Evolutionary conservation across 2,888 invertebrate species (phyloP).

Genomic region (Darwinula stevensoni): DNA sequence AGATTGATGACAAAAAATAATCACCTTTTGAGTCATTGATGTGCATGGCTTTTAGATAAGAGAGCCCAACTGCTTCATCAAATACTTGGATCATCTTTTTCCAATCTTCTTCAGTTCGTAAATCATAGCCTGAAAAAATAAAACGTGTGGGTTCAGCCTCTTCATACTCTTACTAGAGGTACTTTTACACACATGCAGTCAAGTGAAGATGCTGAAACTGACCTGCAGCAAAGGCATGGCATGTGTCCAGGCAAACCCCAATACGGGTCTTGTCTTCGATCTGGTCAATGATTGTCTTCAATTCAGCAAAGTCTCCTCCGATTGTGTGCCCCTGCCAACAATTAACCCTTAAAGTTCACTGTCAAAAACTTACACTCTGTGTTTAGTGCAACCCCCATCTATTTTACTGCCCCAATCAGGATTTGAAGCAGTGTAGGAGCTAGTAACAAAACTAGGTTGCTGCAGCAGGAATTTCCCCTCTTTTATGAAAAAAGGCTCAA

Average conservation of each 20-base stretch:
- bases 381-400: too few relatives aligned
- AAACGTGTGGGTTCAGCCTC: neutral
- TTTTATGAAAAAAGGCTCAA: too few relatives aligned
- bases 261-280: conserved; percentile 12
- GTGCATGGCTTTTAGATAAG: conserved; percentile 20
- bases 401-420: too few relatives aligned
- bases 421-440: too few relatives aligned
- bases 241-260: conserved; percentile 15
- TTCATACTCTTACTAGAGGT: neutral
- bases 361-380: too few relatives aligned
- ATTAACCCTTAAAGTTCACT: too few relatives aligned
- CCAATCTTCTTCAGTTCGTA: conserved; percentile 15
- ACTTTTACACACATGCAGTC: neutral
- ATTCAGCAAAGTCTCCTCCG: conserved; percentile 14
- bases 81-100: conserved; percentile 16
- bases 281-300: conserved; percentile 11
- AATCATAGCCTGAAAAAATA: conserved; percentile 16
- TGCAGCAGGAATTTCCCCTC: too few relatives aligned
- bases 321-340: conserved; percentile 16
- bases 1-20: conserved; percentile 7
- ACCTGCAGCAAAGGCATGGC: conserved; percentile 20
- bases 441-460: too few relatives aligned
- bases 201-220: conserved; percentile 7
- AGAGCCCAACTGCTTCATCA: conserved; percentile 16
- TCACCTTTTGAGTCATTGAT: conserved; percentile 21